Base-by-base conservation (phyloP, 2,888 invertebrate genomes). In the Teleiodes luculella region DNA sequence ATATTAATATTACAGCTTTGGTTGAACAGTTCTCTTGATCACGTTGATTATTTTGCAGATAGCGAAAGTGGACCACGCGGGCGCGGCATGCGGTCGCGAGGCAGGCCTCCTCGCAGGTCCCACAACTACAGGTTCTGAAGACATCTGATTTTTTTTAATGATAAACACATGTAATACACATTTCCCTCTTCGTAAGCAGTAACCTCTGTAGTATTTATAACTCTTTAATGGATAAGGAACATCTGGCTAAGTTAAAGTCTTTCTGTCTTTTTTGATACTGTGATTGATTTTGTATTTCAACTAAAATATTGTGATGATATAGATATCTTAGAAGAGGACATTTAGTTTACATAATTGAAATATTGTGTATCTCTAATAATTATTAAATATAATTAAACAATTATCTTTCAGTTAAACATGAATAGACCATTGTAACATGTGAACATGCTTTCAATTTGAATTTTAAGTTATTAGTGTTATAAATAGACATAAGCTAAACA, bases 21-120 rank as follows among this genome's bases (percentile, higher is more conserved):
- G n/a, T n/a, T n/a, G n/a, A n/a, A n/a, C n/a, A n/a, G n/a, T n/a
- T n/a, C n/a, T n/a, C n/a, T n/a, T n/a, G n/a, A n/a, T n/a, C n/a
- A n/a, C 14, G 7, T 13, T 5, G 2, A 33, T 47, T 14, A 24
- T 39, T 65, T 70, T 68, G 48, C 80, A 87, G 86, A 87, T 58
- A 87, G 87, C 60, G 87, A 87, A 62, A 88, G 86, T 62, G 85
- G 86, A 4, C 52, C 76, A 45, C 83, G 88, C 46, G 87, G 87
- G 1, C 86, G 88, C 13, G 87, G 88, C 52, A 74, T 78, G 78
- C 73, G 88, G 7, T 63, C 77, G 10, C 76, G 88, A 35, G 87
- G 88, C 0, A 72, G 88, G 3, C 82, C 86, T 3, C 66, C 80
- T 14, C 72, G 87, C 51, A 71, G 88, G 57, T 72, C 80, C 24